phyloP scores from a whole-genome alignment of 2,888 invertebrate genomes.

The Aquatica leii region DNA sequence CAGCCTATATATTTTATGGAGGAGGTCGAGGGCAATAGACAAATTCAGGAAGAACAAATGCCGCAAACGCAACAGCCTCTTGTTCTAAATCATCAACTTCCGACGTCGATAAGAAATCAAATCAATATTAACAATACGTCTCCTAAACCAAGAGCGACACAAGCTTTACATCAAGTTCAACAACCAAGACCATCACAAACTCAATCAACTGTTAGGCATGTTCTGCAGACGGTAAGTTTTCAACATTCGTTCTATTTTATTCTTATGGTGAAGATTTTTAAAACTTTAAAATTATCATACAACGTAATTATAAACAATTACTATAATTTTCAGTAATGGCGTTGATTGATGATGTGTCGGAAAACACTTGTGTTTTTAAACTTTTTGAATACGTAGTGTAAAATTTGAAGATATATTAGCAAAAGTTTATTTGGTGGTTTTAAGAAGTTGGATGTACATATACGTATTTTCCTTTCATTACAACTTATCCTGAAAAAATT shows the following conservation, averaged over 20 bases:
- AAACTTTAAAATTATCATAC: too few species aligned
- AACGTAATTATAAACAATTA: too few species aligned
- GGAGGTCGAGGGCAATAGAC: constrained; percentile 36
- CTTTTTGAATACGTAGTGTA: too few species aligned
- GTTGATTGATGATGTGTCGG: too few species aligned
- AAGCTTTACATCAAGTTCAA: constrained; percentile 11
- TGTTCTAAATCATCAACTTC: constrained; percentile 51
- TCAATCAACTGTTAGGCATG: constrained; percentile 26
- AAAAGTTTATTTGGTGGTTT: too few species aligned
- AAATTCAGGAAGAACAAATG: constrained; percentile 31
- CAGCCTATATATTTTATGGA: constrained; percentile 52
- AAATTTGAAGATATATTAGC: too few species aligned
- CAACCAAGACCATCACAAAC: constrained; percentile 14
- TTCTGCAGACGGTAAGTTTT: constrained; percentile 29
- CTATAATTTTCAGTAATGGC: too few species aligned
- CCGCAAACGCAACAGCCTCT: constrained; percentile 46
- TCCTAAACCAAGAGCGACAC: constrained; percentile 22
- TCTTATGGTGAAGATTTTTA: background rate
- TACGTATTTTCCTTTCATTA: too few species aligned
- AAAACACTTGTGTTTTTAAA: too few species aligned
- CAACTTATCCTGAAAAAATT: too few species aligned
- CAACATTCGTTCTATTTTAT: background rate
- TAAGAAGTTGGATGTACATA: too few species aligned
- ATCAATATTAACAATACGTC: constrained; percentile 22
- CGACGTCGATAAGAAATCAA: constrained; percentile 19